phyloP scores from a whole-genome alignment of 2,113 vertebrate genomes.

The Xiphophorus hellerii region DNA sequence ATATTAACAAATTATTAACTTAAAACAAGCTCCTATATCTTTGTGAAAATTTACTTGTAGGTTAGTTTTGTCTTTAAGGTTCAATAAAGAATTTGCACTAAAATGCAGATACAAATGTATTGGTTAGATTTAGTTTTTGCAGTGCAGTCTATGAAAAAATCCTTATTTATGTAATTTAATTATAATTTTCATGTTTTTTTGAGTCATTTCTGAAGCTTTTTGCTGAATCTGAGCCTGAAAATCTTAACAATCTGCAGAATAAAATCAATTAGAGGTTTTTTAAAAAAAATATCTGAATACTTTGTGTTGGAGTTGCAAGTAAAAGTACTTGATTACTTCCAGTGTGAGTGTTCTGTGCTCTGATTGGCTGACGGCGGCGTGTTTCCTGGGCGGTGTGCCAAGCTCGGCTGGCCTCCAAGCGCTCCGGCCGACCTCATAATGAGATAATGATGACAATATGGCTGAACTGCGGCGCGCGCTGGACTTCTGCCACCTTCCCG shows the following conservation, averaged over 20 bases:
- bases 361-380: conserved; percentile 1
- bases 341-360: background rate
- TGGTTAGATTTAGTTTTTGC: too few species aligned
- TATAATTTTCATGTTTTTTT: too few species aligned
- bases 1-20: too few species aligned
- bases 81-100: too few species aligned
- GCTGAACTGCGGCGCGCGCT: conserved; percentile 4
- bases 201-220: background rate
- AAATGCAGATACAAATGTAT: too few species aligned
- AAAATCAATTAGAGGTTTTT: background rate
- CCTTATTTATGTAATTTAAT: too few species aligned
- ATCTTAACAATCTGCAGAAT: background rate
- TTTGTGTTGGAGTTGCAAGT: background rate
- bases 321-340: background rate
- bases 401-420: conserved; percentile 4
- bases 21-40: too few species aligned
- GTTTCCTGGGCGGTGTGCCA: conserved; percentile 6
- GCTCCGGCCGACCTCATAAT: conserved; percentile 9
- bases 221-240: background rate
- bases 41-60: too few species aligned
- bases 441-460: conserved; percentile 27
- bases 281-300: background rate
- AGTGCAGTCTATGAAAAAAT: too few species aligned
- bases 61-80: too few species aligned
- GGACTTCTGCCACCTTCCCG: conserved; percentile 8